These are phyloP conservation scores for Anguilla pacifica DNA, from an alignment of 2,797 vertebrate genomes.

Conservation along the genomic window DNA sequence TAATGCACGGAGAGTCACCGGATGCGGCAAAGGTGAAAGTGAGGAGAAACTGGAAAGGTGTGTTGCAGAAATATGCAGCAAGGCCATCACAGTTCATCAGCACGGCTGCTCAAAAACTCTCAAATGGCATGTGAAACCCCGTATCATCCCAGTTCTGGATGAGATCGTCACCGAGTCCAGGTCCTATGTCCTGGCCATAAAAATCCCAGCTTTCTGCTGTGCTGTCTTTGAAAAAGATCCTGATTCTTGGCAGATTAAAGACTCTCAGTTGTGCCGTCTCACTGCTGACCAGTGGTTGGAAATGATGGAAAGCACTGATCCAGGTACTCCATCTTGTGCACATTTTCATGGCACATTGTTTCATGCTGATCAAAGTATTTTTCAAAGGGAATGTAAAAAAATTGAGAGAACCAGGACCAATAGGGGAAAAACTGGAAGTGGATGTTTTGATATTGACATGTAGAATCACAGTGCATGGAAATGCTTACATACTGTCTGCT, in stretches of 20 bases:
- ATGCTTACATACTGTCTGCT: no score
- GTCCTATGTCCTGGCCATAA: constrained; percentile 27
- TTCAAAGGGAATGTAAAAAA: no score
- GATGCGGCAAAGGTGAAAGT: not conserved
- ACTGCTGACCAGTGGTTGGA: not conserved
- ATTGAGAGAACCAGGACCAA: no score
- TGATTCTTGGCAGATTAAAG: constrained; percentile 42
- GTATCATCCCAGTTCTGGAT: constrained; percentile 44
- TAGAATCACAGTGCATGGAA: no score
- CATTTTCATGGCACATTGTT: not conserved
- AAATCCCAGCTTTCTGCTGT: constrained; percentile 44
- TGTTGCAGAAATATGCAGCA: not conserved
- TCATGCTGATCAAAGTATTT: not conserved
- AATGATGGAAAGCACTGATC: constrained; percentile 34
- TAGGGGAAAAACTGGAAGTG: no score
- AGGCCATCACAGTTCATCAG: not conserved
- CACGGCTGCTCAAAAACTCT: constrained; percentile 16
- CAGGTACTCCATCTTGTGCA: constrained; percentile 37
- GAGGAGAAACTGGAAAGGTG: not conserved
- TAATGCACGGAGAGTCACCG: constrained; percentile 35
- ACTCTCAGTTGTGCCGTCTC: rapidly evolving
- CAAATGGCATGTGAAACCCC: constrained; percentile 36
- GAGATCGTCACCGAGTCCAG: rapidly evolving
- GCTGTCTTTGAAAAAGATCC: constrained; percentile 44
- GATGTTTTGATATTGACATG: no score